Evolutionary conservation across 2,888 invertebrate genomes (phyloP), one percentile per base, ranked within the genome.

Genomic region (Mamestra brassicae): DNA sequence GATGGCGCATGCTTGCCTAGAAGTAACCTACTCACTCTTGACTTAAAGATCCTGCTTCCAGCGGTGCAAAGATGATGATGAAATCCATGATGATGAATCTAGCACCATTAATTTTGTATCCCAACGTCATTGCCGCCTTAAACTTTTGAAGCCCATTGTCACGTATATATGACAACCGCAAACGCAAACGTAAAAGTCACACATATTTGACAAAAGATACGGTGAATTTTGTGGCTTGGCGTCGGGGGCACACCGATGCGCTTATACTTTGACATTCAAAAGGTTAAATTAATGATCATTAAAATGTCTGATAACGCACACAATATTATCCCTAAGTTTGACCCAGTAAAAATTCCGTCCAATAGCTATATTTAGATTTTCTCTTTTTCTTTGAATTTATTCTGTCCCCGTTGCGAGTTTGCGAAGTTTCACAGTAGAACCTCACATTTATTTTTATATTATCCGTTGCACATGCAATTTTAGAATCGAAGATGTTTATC

Each of bases 291-390:
- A 8, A 54, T 54, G 42, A 38, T 45, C 7, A 13, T 26, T 26
- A 62, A 45, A 26, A 26, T 36, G 1, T 34, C 15, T 34, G 5
- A 50, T 47, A 50, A 17, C 17, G 7, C 55, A 10, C 10, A 38
- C 15, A 61, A 45, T 13, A 50, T 61, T 65, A 45, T 45, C 3
- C 52, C 17, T 47, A 10, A 15, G 15, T 69, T 63, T 58, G 36
- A 57, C 57, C 63, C n/a, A 76, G n/a, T 70, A 52, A 52, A 77
- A 26, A 76, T 69, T 0, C 26, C n/a, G 10, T 57, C 17, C 61
- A 62, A 57, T 76, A 50, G 62, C 45, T n/a, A 62, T 84, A 78
- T 85, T 80, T 72, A 77, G 52, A 84, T 84, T 85, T 75, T 45
- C 61, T 64, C 52, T 77, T 77, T 76, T 68, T 75, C 69, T 42